Conservation (phyloP, 1,140 invertebrate genomes). For the Anastrepha ludens region DNA sequence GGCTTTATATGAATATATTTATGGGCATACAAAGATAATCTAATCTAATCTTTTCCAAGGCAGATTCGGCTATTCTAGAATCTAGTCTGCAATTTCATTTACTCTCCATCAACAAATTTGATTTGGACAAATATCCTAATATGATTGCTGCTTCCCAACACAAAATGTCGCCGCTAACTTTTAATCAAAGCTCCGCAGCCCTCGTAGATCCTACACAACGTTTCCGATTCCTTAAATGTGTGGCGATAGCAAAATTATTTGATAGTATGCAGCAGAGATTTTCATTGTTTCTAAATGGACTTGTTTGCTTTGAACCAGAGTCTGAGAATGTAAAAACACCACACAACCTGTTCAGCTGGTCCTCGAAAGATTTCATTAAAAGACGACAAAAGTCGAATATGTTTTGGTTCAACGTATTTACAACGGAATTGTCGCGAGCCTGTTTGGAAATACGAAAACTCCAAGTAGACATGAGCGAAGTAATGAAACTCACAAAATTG, state of each 20-base stretch:
- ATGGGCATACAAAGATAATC: no score
- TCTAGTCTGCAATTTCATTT: no score
- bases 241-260: background rate
- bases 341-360: constrained; percentile 47
- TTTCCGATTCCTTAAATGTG: background rate
- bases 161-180: no score
- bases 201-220: no score
- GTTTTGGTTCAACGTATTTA: constrained; percentile 10
- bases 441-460: constrained; percentile 44
- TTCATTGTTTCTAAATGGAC: background rate
- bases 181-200: no score
- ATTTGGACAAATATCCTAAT: no score
- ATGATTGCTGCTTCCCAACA: no score
- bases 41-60: no score
- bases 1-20: no score
- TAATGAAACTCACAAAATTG: background rate
- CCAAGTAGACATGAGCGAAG: constrained; percentile 15
- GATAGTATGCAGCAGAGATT: background rate
- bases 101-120: no score
- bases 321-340: background rate
- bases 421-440: background rate
- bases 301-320: background rate
- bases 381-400: background rate
- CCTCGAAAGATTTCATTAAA: background rate
- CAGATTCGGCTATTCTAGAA: no score